Conservation (phyloP, 2,888 invertebrate species). For the Plebejus argus region DNA sequence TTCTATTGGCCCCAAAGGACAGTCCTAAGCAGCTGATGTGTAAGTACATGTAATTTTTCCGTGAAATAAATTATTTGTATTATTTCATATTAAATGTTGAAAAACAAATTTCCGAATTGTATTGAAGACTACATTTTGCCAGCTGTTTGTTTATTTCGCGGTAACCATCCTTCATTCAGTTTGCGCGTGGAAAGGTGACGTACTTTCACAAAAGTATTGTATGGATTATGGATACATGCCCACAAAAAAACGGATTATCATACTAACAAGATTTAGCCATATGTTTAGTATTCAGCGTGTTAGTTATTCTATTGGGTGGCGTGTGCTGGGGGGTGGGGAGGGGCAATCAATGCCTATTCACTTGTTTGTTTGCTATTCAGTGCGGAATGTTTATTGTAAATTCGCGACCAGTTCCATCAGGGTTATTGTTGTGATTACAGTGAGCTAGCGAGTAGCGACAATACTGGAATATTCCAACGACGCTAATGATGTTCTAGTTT, state of each 20-base stretch:
- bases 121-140: neutral
- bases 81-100: too few species aligned
- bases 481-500: neutral
- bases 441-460: neutral
- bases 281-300: conserved; percentile 15
- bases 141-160: neutral
- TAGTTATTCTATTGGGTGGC: neutral
- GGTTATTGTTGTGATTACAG: neutral
- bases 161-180: too few species aligned
- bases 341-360: conserved; percentile 21
- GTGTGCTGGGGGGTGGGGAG: neutral
- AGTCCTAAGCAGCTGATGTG: too few species aligned
- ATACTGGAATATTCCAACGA: neutral
- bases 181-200: too few species aligned
- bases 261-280: neutral
- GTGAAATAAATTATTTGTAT: too few species aligned
- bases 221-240: too few species aligned
- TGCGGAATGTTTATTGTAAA: conserved; percentile 14
- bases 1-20: too few species aligned
- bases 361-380: conserved; percentile 22
- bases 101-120: too few species aligned
- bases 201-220: too few species aligned
- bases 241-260: neutral
- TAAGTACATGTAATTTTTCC: too few species aligned
- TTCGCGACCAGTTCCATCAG: neutral